Evolutionary conservation across 2,113 vertebrate genomes (phyloP).

Genomic region (Circaetus gallicus): DNA sequence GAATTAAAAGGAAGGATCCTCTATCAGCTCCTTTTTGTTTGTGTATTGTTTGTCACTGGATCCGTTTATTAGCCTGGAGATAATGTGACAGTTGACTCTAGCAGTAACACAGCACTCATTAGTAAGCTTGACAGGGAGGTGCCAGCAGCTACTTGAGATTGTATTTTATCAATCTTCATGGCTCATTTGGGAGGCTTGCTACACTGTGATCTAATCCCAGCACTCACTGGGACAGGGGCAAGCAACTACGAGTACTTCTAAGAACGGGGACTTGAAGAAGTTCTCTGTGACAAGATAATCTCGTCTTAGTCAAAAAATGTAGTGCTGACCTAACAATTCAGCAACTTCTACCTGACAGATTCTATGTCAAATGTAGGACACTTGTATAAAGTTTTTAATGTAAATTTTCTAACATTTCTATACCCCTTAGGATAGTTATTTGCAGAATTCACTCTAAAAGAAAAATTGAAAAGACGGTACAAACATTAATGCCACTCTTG

Average conservation of each 20-base stretch:
- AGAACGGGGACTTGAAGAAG: slow-evolving; percentile 12
- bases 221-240: slow-evolving; percentile 23
- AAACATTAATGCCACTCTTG: background rate
- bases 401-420: background rate
- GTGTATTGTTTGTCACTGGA: slow-evolving; percentile 69
- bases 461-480: background rate
- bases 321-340: background rate
- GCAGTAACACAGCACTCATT: slow-evolving; percentile 72
- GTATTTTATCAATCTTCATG: slow-evolving; percentile 76
- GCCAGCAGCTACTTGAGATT: slow-evolving; percentile 68
- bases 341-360: background rate
- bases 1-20: slow-evolving; percentile 61
- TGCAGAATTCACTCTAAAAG: background rate
- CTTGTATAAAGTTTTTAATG: background rate
- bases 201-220: slow-evolving; percentile 43
- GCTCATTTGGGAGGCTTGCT: slow-evolving; percentile 68
- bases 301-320: background rate
- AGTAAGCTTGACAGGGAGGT: slow-evolving; percentile 76
- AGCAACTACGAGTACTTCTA: background rate
- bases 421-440: background rate
- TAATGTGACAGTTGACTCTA: slow-evolving; percentile 76
- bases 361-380: background rate
- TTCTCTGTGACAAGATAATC: slow-evolving; percentile 11
- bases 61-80: slow-evolving; percentile 71
- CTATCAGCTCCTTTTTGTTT: slow-evolving; percentile 66